These are phyloP conservation scores for Xiphias gladius DNA, from an alignment of 2,113 vertebrate genomes.

Conservation along the genomic window DNA sequence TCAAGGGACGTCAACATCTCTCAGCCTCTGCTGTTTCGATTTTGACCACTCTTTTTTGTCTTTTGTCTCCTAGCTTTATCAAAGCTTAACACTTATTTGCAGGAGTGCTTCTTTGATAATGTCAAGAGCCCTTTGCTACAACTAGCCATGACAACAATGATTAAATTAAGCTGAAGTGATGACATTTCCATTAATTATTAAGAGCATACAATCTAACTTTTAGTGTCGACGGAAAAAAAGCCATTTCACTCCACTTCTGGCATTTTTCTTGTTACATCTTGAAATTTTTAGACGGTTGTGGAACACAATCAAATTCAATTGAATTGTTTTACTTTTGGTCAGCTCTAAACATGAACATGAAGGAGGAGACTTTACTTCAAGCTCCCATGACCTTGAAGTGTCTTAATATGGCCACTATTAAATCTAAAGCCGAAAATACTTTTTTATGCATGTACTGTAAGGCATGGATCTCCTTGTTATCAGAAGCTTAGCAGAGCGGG, in stretches of 20 bases:
- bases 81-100: too few species aligned
- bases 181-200: background rate
- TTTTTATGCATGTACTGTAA: too few species aligned
- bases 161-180: background rate
- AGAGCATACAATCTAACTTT: background rate
- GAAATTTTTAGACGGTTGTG: background rate
- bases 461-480: background rate
- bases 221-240: background rate
- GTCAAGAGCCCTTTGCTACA: too few species aligned
- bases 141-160: background rate
- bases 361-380: background rate
- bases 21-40: too few species aligned
- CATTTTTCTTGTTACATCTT: background rate
- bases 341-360: constrained; percentile 1
- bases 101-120: too few species aligned
- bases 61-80: too few species aligned
- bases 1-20: too few species aligned
- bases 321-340: background rate
- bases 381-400: background rate
- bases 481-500: background rate
- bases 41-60: too few species aligned
- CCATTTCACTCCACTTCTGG: background rate
- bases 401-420: background rate
- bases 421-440: background rate
- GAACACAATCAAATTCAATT: background rate